Evolutionary conservation across 1,140 invertebrate genomes (phyloP), one percentile per base, ranked within the genome.

Genomic region (Bilobella aurantiaca): DNA sequence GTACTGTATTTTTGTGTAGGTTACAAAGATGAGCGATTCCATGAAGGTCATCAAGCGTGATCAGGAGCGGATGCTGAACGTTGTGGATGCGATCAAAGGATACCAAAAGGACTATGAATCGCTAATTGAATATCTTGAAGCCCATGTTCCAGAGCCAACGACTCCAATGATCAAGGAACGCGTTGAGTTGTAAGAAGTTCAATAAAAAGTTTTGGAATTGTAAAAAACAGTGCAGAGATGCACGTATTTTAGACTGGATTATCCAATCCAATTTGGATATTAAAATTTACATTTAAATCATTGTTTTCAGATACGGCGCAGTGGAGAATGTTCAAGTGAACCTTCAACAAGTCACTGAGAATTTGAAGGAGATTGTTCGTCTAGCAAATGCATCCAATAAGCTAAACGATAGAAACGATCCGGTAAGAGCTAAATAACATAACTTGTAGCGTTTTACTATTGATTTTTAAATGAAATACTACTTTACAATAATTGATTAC

Each of bases 51-150:
- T 95, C 0, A 93, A 93, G 79, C 81, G 86, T 28, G 90, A 96
- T 74, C 93, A 97, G 73, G 85, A 90, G 71, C 85, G 90, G 67
- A 77, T 97, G 21, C 92, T 96, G 74, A 87, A 93, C 67, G 93
- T 96, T 75, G 77, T 97, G n/a, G 92, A 97, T 77, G 96, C 96
- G 76, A 88, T 97, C 61, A 81, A 90, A 65, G 86, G 88, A 0
- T 93, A 97, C 74, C 93, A 97, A 77, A 86, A 87, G 69, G 94
- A 98, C 75, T 77, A 97, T 2, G 91, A 96, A 76, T 90, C 94
- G 66, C 81, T 92, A 32, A 79, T 97, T 16, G 80, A 81, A 0
- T 91, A 92, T 0, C 77, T 97, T 34, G 93, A 97, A 78, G 88
- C 76, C 23, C 73, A 91, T 74, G 76, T 88, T 18, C 78, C 79